A percentile compares a stretch with the other conserved stretches of the same genome.
These are phyloP conservation scores for Marisa cornuarietis DNA, from an alignment of 1,140 invertebrate genomes.

Conservation along the genomic window DNA sequence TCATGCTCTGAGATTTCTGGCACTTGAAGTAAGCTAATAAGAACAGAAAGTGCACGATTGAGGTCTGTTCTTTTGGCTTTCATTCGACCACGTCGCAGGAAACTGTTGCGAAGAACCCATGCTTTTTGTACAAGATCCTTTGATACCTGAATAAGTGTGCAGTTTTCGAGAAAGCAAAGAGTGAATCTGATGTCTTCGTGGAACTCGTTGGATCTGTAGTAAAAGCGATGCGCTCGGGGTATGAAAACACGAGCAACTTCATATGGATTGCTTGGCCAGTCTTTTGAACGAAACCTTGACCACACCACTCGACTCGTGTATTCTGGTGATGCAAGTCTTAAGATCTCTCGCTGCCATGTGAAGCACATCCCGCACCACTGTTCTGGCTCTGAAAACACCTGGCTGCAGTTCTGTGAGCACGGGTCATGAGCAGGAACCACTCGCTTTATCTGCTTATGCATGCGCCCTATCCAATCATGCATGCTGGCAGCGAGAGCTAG, in stretches of 20 bases:
- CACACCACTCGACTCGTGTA: constrained; percentile 29
- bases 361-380: constrained; percentile 32
- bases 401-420: constrained; percentile 35
- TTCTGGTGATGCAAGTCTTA: constrained; percentile 21
- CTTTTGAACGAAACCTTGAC: constrained; percentile 32
- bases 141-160: constrained; percentile 18
- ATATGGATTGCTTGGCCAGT: constrained; percentile 37
- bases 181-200: constrained; percentile 40
- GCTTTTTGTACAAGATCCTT: constrained; percentile 28
- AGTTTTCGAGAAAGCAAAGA: constrained; percentile 39
- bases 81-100: constrained; percentile 28
- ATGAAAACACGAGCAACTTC: constrained; percentile 41
- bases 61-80: constrained; percentile 24
- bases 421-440: neutral
- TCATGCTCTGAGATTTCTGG: constrained; percentile 21
- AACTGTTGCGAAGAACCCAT: constrained; percentile 30
- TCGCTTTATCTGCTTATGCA: constrained; percentile 28
- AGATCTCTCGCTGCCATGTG: constrained; percentile 31
- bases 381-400: neutral
- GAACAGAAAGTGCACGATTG: constrained; percentile 16
- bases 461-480: constrained; percentile 29
- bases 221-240: constrained; percentile 36
- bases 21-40: constrained; percentile 23
- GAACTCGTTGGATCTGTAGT: constrained; percentile 40
- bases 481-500: constrained; percentile 29